These are phyloP conservation scores for Clarias magur DNA, from an alignment of 2,113 vertebrate genomes.

Conservation along the genomic window DNA sequence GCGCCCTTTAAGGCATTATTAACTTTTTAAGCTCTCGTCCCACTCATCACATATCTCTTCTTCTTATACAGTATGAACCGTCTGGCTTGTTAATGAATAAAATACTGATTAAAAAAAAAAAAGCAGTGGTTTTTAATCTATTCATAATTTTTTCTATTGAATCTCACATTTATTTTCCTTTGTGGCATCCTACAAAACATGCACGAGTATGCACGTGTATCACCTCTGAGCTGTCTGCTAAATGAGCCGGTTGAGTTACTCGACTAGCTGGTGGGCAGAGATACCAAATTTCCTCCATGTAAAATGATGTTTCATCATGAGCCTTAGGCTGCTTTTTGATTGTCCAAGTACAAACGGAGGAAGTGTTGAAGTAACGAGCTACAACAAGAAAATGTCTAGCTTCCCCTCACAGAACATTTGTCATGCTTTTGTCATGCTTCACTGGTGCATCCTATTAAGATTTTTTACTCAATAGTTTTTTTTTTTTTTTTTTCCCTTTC, in stretches of 20 bases:
- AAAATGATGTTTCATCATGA: conserved; percentile 5
- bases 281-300: conserved; percentile 3
- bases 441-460: background rate
- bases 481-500: background rate
- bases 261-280: background rate
- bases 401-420: conserved; percentile 13
- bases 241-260: conserved; percentile 13
- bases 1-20: background rate
- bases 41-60: background rate
- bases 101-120: background rate
- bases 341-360: background rate
- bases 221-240: conserved; percentile 1
- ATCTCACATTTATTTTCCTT: conserved; percentile 16
- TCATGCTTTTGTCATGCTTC: conserved; percentile 15
- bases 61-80: background rate
- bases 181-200: background rate
- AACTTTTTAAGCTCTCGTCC: background rate
- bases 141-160: background rate
- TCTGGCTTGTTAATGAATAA: background rate
- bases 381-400: background rate
- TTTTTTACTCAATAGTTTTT: background rate
- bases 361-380: conserved; percentile 10
- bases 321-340: conserved; percentile 5
- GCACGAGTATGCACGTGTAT: conserved; percentile 2
- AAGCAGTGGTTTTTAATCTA: background rate